Evolutionary conservation across 2,113 vertebrate genomes (phyloP).

Genomic region (Tringa solitaria): DNA sequence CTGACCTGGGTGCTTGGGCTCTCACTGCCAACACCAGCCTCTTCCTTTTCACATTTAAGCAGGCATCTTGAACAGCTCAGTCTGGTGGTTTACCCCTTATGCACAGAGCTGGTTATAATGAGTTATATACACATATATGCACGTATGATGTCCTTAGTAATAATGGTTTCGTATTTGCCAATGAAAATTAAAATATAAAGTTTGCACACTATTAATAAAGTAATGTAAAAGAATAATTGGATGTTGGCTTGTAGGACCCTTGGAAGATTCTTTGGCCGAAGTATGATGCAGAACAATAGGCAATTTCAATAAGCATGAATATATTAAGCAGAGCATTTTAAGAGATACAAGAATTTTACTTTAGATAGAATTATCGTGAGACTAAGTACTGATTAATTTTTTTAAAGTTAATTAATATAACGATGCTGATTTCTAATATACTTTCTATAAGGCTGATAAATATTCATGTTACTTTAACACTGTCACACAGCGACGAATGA

Average conservation of each 20-base stretch:
- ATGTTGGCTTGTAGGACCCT: neutral
- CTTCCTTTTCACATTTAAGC: neutral
- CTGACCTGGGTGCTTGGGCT: neutral
- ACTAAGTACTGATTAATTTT: neutral
- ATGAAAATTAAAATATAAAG: neutral
- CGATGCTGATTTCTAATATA: neutral
- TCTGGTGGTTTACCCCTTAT: neutral
- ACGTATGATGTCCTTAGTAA: neutral
- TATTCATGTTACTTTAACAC: neutral
- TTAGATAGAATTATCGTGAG: neutral
- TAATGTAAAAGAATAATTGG: neutral
- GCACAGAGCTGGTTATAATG: neutral
- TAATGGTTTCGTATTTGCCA: neutral
- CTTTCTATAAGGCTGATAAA: neutral
- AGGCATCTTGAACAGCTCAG: neutral
- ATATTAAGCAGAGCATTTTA: neutral
- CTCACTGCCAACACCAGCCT: neutral
- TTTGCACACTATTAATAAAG: neutral
- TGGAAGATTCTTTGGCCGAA: neutral
- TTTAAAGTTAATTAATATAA: slow-evolving; percentile 6
- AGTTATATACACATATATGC: neutral
- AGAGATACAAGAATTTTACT: neutral
- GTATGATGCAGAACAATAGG: neutral
- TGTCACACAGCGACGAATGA: neutral
- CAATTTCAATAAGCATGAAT: neutral